A percentile compares a stretch with the other conserved stretches of the same genome.
phyloP scores from a whole-genome alignment of 2,113 vertebrate genomes.

The Anseranas semipalmata region DNA sequence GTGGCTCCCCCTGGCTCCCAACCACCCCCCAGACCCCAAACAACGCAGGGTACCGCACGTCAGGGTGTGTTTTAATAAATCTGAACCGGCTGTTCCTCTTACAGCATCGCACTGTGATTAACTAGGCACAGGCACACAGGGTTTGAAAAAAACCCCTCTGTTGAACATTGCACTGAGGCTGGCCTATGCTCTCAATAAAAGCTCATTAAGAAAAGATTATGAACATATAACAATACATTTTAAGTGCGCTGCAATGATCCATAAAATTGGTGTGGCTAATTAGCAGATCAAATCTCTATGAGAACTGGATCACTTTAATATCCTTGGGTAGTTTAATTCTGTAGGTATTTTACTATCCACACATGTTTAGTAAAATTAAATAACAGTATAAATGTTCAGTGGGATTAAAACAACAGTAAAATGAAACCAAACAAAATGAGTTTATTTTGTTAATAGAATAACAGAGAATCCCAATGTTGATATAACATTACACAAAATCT shows the following conservation, averaged over 20 bases:
- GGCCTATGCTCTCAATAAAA: slow-evolving; percentile 80
- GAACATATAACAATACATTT: slow-evolving; percentile 82
- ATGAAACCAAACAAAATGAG: slow-evolving; percentile 85
- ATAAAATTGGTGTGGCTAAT: slow-evolving; percentile 85
- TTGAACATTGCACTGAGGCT: slow-evolving; percentile 23
- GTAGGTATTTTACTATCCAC: slow-evolving; percentile 80
- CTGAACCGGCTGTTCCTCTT: neutral
- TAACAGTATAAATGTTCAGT: slow-evolving; percentile 81
- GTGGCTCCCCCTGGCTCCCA: neutral
- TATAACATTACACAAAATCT: slow-evolving; percentile 83
- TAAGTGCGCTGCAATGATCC: slow-evolving; percentile 84
- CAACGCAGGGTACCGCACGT: rapidly evolving
- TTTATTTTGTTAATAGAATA: slow-evolving; percentile 86
- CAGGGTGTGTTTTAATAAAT: too few species aligned
- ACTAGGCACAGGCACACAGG: neutral
- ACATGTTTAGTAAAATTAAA: slow-evolving; percentile 83
- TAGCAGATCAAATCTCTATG: slow-evolving; percentile 84
- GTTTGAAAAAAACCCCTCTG: neutral
- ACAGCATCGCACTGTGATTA: neutral
- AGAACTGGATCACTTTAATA: slow-evolving; percentile 81
- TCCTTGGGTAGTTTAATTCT: slow-evolving; percentile 79
- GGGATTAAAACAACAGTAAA: slow-evolving; percentile 84
- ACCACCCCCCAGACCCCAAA: neutral
- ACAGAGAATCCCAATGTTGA: slow-evolving; percentile 82
- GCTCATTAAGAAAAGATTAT: slow-evolving; percentile 85